These are phyloP conservation scores for Tanypteryx hageni DNA, from an alignment of 2,888 invertebrate genomes.

Conservation along the genomic window DNA sequence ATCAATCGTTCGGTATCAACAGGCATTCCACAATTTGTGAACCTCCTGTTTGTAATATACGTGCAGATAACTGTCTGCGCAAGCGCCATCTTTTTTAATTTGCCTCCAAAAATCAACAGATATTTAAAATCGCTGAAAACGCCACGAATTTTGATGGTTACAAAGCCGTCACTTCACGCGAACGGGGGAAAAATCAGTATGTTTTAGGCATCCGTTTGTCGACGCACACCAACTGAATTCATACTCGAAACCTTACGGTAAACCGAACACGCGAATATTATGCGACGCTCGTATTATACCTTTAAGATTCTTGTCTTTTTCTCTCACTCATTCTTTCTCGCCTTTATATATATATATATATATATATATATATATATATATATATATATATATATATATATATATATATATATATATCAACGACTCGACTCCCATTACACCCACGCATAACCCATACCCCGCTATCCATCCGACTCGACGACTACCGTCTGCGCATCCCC, in stretches of 20 bases:
- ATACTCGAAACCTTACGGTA: constrained; percentile 28
- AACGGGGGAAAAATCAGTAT: neutral
- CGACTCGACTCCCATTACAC: constrained; percentile 52
- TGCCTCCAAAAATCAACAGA: too few relatives aligned
- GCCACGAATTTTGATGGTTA: too few relatives aligned
- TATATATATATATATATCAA: constrained; percentile 6
- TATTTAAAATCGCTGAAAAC: too few relatives aligned
- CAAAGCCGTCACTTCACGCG: too few relatives aligned
- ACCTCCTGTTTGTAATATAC: too few relatives aligned
- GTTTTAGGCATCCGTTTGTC: neutral
- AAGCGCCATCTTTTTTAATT: too few relatives aligned
- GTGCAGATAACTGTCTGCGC: too few relatives aligned
- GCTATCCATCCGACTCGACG: constrained; percentile 18
- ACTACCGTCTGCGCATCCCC: constrained; percentile 54
- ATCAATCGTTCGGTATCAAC: too few relatives aligned
- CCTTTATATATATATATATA: constrained; percentile 22
- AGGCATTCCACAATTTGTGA: too few relatives aligned
- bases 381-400: constrained; percentile 5
- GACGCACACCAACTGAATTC: constrained; percentile 9
- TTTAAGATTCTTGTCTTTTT: neutral
- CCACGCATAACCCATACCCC: constrained; percentile 27
- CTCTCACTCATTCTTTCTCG: neutral
- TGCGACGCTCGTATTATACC: constrained; percentile 22
- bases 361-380: neutral
- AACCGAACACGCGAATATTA: constrained; percentile 35